Base-by-base conservation (phyloP, 2,113 vertebrate genomes). In the Tyto alba region DNA sequence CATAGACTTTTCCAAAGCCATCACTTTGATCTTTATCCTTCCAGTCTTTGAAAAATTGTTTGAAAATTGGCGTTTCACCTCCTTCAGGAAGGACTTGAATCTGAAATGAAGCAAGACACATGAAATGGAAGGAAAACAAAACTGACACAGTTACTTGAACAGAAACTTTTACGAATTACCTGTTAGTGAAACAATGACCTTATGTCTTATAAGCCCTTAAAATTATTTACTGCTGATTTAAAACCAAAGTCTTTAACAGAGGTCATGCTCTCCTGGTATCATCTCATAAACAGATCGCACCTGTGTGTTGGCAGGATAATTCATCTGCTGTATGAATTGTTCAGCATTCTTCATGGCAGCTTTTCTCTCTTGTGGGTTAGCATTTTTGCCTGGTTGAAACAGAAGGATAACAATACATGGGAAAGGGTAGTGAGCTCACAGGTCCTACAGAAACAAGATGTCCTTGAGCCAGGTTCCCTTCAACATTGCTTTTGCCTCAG, bases 71-170 rank as follows among this genome's bases (percentile, higher is more conserved):
- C 0, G 99, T 99, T 97, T 99, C 99, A 11, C 99, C 99, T 78
- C 98, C 99, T 96, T 99, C 98, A 0, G 99, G 99, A 84, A 99
- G 98, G 48, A 99, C 98, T 95, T 99, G 99, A 97, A 99, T 99
- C 99, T 99, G 97, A 96, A 98, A 95, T 90, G 36, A 81, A 89
- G 71, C 22, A 83, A 74, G 55, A 85, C 34, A 27, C 8, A 26
- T n/a, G 64, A 88, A 47, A 43, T 55, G 26, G 73, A 81, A 94
- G 16, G 40, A 55, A 86, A 94, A 55, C 41, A 90, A 60, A 87
- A 48, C 8, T 13, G 36, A 56, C 63, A 63, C n/a, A 29, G 30
- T 59, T 72, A 74, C 50, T 76, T 5, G 2, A 88, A 85, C 14
- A 73, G 40, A 68, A 95, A 48, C 7, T 48, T 89, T 60, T 56